Evolutionary conservation across 2,113 vertebrate species (phyloP).

Genomic region (Burhinus oedicnemus): DNA sequence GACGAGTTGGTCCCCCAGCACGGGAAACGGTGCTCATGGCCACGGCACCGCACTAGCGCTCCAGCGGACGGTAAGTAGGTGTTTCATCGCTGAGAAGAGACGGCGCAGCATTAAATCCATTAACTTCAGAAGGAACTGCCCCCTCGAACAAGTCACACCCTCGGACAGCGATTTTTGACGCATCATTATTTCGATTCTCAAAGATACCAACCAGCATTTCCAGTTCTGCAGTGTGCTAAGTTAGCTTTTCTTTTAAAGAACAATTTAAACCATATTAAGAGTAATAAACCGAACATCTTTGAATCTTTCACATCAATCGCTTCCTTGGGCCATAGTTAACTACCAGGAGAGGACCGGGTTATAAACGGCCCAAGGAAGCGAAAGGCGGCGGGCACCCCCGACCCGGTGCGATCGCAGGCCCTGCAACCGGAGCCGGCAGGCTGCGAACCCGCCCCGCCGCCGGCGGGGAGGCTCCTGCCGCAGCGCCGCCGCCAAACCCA

Average conservation of each 20-base stretch:
- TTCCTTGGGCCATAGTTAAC: not conserved
- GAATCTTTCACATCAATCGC: not conserved
- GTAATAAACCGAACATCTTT: not conserved
- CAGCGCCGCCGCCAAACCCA: not conserved
- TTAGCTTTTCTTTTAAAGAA: no score
- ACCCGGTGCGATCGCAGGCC: not conserved
- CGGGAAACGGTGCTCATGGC: fast-evolving
- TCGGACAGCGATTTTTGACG: fast-evolving
- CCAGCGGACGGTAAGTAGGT: fast-evolving
- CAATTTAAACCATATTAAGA: not conserved
- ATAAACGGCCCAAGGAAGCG: slow-evolving; percentile 73
- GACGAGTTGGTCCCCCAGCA: fast-evolving
- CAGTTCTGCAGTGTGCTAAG: not conserved
- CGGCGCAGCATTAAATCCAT: fast-evolving
- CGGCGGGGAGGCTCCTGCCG: not conserved
- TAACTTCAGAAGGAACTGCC: fast-evolving
- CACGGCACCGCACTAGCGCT: fast-evolving
- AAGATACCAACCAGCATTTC: not conserved
- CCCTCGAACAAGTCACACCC: fast-evolving
- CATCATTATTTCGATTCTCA: not conserved
- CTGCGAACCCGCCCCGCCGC: not conserved
- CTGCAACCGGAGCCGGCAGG: no score
- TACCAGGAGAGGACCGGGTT: slow-evolving; percentile 9
- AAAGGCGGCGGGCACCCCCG: slow-evolving; percentile 73
- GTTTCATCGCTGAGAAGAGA: fast-evolving